phyloP scores from a whole-genome alignment of 2,797 vertebrate species.

The Acanthurus leucopareius region DNA sequence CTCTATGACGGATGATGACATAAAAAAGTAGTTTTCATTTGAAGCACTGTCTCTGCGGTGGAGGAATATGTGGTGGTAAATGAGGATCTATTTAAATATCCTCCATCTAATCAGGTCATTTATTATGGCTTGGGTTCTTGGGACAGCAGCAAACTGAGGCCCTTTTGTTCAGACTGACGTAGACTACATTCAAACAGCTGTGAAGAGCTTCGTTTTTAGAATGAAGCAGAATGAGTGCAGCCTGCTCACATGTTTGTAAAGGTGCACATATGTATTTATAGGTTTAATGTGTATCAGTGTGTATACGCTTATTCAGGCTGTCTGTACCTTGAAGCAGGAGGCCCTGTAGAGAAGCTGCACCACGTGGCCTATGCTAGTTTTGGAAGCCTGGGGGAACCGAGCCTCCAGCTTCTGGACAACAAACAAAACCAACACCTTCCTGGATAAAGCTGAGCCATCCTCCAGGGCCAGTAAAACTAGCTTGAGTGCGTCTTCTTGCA shows the following conservation, averaged over 20 bases:
- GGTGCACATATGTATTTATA: not conserved
- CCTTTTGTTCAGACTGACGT: conserved; percentile 34
- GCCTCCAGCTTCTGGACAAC: conserved; percentile 97
- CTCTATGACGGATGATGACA: not conserved
- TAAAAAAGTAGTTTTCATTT: not conserved
- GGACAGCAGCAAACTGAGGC: conserved; percentile 27
- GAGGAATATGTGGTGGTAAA: conserved; percentile 21
- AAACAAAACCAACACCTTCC: conserved; percentile 97
- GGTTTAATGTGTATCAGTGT: conserved; percentile 1
- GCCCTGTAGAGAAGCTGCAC: conserved; percentile 97
- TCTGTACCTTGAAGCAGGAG: conserved; percentile 94
- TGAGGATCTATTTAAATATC: conserved; percentile 56
- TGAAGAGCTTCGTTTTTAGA: not conserved
- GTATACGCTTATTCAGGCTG: not conserved
- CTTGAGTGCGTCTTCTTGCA: conserved; percentile 97
- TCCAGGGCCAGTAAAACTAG: conserved; percentile 94
- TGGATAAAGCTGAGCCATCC: conserved; percentile 95
- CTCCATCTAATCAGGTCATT: conserved; percentile 56
- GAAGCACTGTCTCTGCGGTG: conserved; percentile 13
- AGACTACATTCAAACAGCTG: not conserved
- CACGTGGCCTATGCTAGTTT: conserved; percentile 97
- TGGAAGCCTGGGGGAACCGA: conserved; percentile 96
- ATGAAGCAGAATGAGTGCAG: not conserved
- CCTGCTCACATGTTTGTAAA: conserved; percentile 7
- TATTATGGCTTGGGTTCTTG: conserved; percentile 40